Base-by-base conservation (phyloP, 2,888 invertebrate species). In the Helicoverpa assulta region DNA sequence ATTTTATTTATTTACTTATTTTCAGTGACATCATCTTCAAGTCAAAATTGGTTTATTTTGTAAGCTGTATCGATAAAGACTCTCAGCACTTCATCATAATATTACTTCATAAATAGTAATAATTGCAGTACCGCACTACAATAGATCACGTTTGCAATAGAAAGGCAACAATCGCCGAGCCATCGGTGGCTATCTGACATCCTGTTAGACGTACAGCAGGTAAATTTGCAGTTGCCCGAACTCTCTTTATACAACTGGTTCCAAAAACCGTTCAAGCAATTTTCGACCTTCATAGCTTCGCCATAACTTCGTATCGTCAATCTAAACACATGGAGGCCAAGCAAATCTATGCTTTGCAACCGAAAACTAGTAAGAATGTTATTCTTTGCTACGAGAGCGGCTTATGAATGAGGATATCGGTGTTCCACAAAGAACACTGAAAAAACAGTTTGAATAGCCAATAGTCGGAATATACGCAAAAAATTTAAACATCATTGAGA, bases 211-310 rank as follows among this genome's bases (percentile, higher is more conserved):
- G 77, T 76, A 72, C 81, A 86, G 89, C 93, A 93, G 93, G 93
- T 93, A 93, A 91, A 90, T 91, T 92, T 88, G 91, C 91, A 89
- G 90, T 88, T 87, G 88, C 84, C 89, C 84, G 77, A 88, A 87
- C 86, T 86, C 83, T 86, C 85, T 85, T 84, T 80, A 82, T 78
- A 81, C 80, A 85, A 86, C 80, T 84, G 82, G 83, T 83, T 79
- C 76, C 33, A 61, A 82, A 87, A 87, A 86, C 83, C 76, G 62
- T 84, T 83, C 85, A 86, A 84, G 76, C 85, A 73, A 89, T 85
- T 86, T 84, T 87, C 80, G 84, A 85, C 85, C 86, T 84, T 86
- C 86, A 79, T 74, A 77, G 80, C 81, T 81, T 78, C 70, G 72
- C 73, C 63, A 77, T 75, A 77, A 76, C 55, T 60, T 70, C 63